phyloP scores from a whole-genome alignment of 23 tunicate genomes.

The Clavelina lepadiformis region DNA sequence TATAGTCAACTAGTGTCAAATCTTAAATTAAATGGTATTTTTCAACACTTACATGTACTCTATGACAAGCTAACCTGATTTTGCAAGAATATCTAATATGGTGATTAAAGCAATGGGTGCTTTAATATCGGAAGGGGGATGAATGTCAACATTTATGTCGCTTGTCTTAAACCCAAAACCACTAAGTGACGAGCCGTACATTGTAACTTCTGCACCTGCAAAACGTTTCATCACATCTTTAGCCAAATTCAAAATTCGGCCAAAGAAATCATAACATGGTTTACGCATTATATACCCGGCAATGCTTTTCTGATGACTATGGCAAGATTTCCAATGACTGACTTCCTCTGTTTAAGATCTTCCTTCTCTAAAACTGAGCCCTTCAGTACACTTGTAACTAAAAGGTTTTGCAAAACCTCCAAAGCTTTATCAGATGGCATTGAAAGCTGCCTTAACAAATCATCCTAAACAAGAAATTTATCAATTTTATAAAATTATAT shows the following conservation, averaged over 20 bases:
- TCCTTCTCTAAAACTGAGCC: constrained; percentile 22
- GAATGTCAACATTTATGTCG: constrained; percentile 71
- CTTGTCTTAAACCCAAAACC: constrained; percentile 47
- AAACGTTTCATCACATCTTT: background rate
- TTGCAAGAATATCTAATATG: constrained; percentile 23
- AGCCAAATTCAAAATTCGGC: too few species aligned
- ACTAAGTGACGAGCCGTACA: constrained; percentile 75
- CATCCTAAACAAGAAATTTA: constrained; percentile 33
- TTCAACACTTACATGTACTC: background rate
- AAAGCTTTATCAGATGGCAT: constrained; percentile 49
- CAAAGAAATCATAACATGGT: too few species aligned
- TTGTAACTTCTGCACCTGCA: constrained; percentile 28
- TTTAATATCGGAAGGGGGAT: constrained; percentile 26
- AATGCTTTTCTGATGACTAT: constrained; percentile 20
- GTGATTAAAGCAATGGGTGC: constrained; percentile 47
- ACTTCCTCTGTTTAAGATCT: constrained; percentile 29
- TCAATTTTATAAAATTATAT: background rate
- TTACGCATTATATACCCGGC: constrained; percentile 22
- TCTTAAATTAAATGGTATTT: background rate
- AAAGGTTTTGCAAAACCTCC: constrained; percentile 15
- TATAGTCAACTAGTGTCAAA: background rate
- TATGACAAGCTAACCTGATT: constrained; percentile 21
- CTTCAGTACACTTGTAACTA: constrained; percentile 22
- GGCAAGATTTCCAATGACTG: constrained; percentile 38
- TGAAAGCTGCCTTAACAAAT: constrained; percentile 22